Evolutionary conservation across 2,797 vertebrate genomes (phyloP).

Genomic region (Siniperca obscura): DNA sequence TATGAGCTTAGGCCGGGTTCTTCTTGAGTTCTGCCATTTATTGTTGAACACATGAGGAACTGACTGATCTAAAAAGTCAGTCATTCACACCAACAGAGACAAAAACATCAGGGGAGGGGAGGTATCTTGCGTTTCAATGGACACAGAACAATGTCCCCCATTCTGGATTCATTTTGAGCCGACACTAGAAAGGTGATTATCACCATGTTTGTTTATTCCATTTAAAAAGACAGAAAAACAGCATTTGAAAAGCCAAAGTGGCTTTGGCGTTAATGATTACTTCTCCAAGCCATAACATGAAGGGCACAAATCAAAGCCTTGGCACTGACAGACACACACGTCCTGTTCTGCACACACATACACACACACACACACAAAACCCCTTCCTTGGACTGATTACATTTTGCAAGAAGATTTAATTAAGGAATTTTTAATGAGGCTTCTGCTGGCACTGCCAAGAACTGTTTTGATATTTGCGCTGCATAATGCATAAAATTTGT

Average conservation of each 20-base stretch:
- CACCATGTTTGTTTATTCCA: slow-evolving; percentile 88
- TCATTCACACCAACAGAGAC: slow-evolving; percentile 76
- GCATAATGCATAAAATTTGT: slow-evolving; percentile 94
- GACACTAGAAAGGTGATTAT: slow-evolving; percentile 87
- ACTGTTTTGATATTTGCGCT: slow-evolving; percentile 93
- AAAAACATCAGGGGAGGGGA: slow-evolving; percentile 68
- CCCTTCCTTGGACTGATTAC: slow-evolving; percentile 92
- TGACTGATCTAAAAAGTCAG: slow-evolving; percentile 77
- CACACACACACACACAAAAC: slow-evolving; percentile 79
- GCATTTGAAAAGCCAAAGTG: slow-evolving; percentile 87
- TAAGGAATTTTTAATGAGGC: slow-evolving; percentile 94
- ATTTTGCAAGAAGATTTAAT: slow-evolving; percentile 94
- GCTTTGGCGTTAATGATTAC: slow-evolving; percentile 89
- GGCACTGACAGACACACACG: slow-evolving; percentile 85
- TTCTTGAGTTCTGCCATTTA: slow-evolving; percentile 62
- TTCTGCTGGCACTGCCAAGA: slow-evolving; percentile 92
- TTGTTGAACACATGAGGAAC: slow-evolving; percentile 61
- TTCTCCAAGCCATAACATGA: slow-evolving; percentile 90
- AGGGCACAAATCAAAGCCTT: slow-evolving; percentile 91
- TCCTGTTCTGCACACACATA: slow-evolving; percentile 42
- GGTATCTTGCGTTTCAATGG: slow-evolving; percentile 75
- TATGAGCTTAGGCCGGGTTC: slow-evolving; percentile 61
- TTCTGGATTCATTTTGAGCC: slow-evolving; percentile 80
- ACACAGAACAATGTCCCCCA: slow-evolving; percentile 75
- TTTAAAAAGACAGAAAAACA: slow-evolving; percentile 86